Conservation (phyloP, 2,797 vertebrate species). For the Varecia variegata region DNA sequence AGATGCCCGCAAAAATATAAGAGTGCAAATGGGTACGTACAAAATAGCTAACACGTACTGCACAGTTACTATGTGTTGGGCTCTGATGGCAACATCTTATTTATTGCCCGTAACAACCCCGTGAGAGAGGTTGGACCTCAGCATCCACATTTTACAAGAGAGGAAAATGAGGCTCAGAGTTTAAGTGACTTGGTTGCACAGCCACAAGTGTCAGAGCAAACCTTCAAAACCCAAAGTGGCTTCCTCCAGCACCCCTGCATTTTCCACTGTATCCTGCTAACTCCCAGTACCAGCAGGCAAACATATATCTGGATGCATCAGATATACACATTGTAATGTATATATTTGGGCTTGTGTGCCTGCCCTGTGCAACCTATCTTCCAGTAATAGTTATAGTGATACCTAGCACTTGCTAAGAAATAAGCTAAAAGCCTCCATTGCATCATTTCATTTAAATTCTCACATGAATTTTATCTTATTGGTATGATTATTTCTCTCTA, state of each 20-base stretch:
- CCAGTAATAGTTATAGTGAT: not conserved
- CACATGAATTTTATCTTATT: too few species aligned
- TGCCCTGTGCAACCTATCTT: not conserved
- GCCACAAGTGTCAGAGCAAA: not conserved
- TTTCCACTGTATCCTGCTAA: not conserved
- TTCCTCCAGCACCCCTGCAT: not conserved
- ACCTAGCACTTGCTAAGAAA: not conserved
- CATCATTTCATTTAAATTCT: not conserved
- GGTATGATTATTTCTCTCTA: not conserved
- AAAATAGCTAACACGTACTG: not conserved
- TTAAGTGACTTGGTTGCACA: not conserved
- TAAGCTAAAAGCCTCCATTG: not conserved
- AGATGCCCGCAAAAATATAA: not conserved
- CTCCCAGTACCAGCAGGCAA: not conserved
- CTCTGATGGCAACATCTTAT: too few species aligned
- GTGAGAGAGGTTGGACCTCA: not conserved
- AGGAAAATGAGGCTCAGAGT: not conserved
- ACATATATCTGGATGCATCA: fast-evolving
- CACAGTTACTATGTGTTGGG: fast-evolving
- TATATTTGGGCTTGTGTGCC: not conserved
- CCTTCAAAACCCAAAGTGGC: not conserved
- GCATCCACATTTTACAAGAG: not conserved
- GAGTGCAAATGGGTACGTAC: fast-evolving
- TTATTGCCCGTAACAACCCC: too few species aligned
- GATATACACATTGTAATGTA: fast-evolving